These are phyloP conservation scores for Sarcoramphus papa DNA, from an alignment of 2,797 vertebrate species.

Conservation along the genomic window DNA sequence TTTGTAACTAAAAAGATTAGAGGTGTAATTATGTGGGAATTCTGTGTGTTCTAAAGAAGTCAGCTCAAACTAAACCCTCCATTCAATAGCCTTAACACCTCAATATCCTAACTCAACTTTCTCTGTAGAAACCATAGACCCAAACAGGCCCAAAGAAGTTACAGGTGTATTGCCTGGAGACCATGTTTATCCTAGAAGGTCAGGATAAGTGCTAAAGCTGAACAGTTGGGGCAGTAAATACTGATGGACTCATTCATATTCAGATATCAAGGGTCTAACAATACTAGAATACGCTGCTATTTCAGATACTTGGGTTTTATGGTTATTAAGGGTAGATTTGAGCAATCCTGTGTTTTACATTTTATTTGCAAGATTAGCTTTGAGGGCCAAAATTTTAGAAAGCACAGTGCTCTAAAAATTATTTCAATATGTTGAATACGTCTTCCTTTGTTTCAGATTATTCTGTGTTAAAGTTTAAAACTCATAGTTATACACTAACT, in stretches of 20 bases:
- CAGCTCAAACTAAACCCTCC: not conserved
- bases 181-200: not conserved
- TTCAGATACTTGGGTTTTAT: not conserved
- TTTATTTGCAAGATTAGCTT: not conserved
- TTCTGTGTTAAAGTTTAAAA: not conserved
- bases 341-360: not conserved
- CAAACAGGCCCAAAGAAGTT: not conserved
- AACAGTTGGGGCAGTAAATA: not conserved
- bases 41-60: not conserved
- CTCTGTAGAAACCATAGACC: not conserved
- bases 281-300: not conserved
- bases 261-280: not conserved
- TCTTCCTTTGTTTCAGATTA: not conserved
- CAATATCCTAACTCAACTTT: not conserved
- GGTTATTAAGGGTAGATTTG: not conserved
- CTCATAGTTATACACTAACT: not conserved
- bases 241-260: not conserved
- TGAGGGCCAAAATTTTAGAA: not conserved
- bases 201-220: not conserved
- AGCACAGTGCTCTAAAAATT: not conserved
- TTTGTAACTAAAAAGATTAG: not conserved
- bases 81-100: not conserved
- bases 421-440: not conserved
- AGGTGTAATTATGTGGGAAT: not conserved
- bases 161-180: fast-evolving